Evolutionary conservation across 2,797 vertebrate species (phyloP), one percentile per base, ranked within the genome.

Genomic region (Balearica regulorum): DNA sequence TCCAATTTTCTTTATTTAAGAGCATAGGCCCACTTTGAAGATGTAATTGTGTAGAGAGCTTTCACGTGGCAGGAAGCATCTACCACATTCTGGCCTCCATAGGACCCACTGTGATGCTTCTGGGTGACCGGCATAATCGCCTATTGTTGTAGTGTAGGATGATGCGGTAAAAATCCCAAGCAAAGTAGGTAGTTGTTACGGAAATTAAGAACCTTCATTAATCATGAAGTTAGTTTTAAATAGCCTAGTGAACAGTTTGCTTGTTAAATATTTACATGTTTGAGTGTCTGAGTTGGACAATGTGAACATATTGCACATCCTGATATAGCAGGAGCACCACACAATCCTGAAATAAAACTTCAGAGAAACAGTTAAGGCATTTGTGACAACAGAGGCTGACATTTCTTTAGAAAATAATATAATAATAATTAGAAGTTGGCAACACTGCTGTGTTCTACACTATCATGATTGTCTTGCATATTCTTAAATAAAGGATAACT

Each of bases 151-250:
- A 73, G 64, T 25, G 16, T 11, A 49, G 46, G 49, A 2, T 16
- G 29, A 46, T 66, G 61, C 73, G 79, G 37, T 83, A 26, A 66
- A 91, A 83, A 88, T 70, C 65, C 62, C 55, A 80, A 37, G 41
- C 49, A 43, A 48, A 73, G 54, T 16, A 72, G 43, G 58, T 25
- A 61, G 51, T 76, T 61, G 29, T 92, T 87, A 65, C 84, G 88
- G 80, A 95, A 94, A 89, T 90, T 53, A 83, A 91, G 61, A 90
- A 22, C 46, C 29, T 33, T 83, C n/a, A 41, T 89, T 85, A 92
- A 75, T 90, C 57, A 68, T 41, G 16, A 28, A 62, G 18, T n/a
- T 33, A 26, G 65, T 69, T 91, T 70, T 81, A 94, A 96, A 90
- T 76, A 93, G 35, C 49, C 46, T 64, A 43, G 49, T 69, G 41